phyloP scores from a whole-genome alignment of 2,888 invertebrate species.

The Volucella bombylans region DNA sequence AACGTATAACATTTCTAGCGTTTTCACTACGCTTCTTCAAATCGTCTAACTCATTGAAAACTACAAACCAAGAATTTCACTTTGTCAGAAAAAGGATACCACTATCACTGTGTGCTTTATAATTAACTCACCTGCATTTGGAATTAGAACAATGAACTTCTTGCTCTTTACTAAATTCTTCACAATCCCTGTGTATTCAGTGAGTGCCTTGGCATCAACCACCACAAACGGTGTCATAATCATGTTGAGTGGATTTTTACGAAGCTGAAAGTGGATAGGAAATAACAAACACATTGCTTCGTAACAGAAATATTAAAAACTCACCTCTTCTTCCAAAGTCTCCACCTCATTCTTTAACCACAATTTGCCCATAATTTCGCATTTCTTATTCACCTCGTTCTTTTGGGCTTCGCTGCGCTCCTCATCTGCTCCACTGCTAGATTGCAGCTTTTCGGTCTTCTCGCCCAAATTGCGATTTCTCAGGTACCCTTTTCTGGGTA shows the following conservation, averaged over 20 bases:
- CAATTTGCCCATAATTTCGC: constrained; percentile 90
- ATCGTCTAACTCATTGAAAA: constrained; percentile 93
- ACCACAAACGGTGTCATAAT: constrained; percentile 92
- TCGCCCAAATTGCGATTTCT: constrained; percentile 80
- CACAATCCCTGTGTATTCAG: constrained; percentile 89
- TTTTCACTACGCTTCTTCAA: constrained; percentile 92
- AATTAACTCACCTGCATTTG: constrained; percentile 89
- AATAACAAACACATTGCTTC: constrained; percentile 5
- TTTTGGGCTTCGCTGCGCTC: constrained; percentile 80
- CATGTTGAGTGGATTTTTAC: constrained; percentile 80
- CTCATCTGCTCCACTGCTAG: constrained; percentile 82
- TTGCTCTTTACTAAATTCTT: constrained; percentile 92
- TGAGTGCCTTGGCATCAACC: constrained; percentile 92
- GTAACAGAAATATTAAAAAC: constrained; percentile 69
- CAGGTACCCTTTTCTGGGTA: constrained; percentile 81
- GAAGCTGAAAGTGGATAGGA: constrained; percentile 75
- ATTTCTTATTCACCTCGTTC: constrained; percentile 78
- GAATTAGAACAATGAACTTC: constrained; percentile 94
- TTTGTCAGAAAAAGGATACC: background rate
- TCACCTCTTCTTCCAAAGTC: constrained; percentile 90
- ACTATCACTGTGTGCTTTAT: background rate
- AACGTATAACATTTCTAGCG: constrained; percentile 95
- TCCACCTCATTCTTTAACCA: constrained; percentile 95
- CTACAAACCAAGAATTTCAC: constrained; percentile 83
- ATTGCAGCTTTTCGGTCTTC: constrained; percentile 80